Evolutionary conservation across 2,113 vertebrate genomes (phyloP), one percentile per base, ranked within the genome.

Genomic region (Lagopus muta): DNA sequence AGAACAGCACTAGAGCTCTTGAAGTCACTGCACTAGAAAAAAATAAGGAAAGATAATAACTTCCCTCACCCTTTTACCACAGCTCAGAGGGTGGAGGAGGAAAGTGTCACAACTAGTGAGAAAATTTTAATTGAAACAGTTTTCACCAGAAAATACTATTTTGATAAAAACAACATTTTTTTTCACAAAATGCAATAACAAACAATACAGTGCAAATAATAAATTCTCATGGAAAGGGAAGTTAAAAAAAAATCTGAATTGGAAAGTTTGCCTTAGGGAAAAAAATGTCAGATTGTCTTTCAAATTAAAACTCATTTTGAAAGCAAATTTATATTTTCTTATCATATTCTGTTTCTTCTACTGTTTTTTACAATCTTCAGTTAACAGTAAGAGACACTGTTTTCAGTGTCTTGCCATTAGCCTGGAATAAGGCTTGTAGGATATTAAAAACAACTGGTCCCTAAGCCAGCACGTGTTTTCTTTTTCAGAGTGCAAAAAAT

Each of bases 91-190:
- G 47, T 70, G 60, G 88, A 88, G 88, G 76, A 92, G 67, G 55
- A 94, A 47, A 90, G 76, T 82, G 76, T 94, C 58, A 57, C 76
- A 88, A 89, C 36, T 75, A 86, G 52, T 84, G 69, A 61, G 48
- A 94, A 95, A 88, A 92, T 88, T 88, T 91, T 86, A 81, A 95
- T 92, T 1, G 11, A 92, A 94, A 93, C 50, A 76, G 32, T 75
- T 75, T 91, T 91, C 82, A 93, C 22, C 36, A 77, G 61, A 92
- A 94, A 94, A 94, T 62, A 74, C 12, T 74, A 73, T 66, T 93
- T 88, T 27, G 27, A 91, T 89, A 92, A 93, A 90, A 93, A 20
- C 69, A 82, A 88, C 15, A 24, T 81, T 96, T 88, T 94, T 96
- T 88, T 94, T 50, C 34, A 52, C 70, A 92, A 89, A 71, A 78